Conservation (phyloP, 2,113 vertebrate species). For the Pelecanoides urinatrix region DNA sequence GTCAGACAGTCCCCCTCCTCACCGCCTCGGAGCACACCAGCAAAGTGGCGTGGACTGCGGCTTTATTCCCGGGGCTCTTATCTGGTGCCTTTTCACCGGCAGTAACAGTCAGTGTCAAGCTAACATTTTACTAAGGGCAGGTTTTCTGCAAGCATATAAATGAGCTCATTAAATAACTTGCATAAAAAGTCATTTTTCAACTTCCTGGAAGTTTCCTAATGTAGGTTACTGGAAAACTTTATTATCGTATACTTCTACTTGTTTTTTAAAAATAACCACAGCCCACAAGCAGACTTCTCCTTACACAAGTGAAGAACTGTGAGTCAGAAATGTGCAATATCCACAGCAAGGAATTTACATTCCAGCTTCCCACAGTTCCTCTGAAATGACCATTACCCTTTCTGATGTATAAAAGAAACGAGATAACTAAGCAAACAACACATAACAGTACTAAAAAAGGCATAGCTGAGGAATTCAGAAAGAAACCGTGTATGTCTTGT, state of each 20-base stretch:
- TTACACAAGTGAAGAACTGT: background rate
- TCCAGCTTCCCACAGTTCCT: slow-evolving; percentile 43
- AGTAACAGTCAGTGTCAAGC: background rate
- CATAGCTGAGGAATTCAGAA: background rate
- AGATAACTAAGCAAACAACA: background rate
- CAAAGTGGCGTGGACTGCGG: background rate
- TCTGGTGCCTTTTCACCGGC: background rate
- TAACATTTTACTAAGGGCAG: background rate
- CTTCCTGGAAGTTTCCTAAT: slow-evolving; percentile 2
- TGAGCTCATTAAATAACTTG: background rate
- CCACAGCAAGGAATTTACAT: slow-evolving; percentile 42
- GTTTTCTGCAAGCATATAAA: background rate
- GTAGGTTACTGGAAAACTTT: background rate
- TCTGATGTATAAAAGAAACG: background rate
- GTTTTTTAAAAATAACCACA: background rate
- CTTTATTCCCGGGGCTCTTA: background rate
- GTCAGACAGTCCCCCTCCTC: background rate
- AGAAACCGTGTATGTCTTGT: background rate
- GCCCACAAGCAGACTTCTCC: background rate
- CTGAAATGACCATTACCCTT: slow-evolving; percentile 17
- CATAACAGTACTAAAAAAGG: background rate
- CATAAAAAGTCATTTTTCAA: background rate
- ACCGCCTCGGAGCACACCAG: background rate
- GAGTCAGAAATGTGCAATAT: slow-evolving; percentile 47
- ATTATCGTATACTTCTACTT: background rate